Evolutionary conservation across 1,140 invertebrate genomes (phyloP), one percentile per base, ranked within the genome.

Genomic region (Linepithema humile): DNA sequence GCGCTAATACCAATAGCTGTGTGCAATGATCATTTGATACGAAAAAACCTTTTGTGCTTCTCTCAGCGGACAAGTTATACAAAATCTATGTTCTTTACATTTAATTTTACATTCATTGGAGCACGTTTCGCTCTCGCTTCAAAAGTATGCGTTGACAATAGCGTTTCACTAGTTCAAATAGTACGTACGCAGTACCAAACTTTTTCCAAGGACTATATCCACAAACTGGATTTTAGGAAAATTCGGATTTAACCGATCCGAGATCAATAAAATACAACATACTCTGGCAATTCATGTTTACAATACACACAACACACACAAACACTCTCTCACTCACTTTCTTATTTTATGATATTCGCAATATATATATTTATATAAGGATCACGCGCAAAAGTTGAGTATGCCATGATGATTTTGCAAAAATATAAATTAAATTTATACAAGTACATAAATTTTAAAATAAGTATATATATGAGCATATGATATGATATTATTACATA

Each of bases 231-330:
- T 60, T 38, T 55, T 83, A 87, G 77, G 88, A 83, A 85, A 86
- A 77, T 57, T 89, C 82, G 48, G 77, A 70, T 64, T 40, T 60
- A 69, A 84, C 59, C 84, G 60, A 88, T 84, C 75, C 80, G 84
- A 88, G 87, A 89, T 89, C 87, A 85, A 83, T 57, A 75, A 89
- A 70, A 89, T 78, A 65, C 85, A 80, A 69, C 65, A 55, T 70
- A 67, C 64, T 69, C 29, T 80, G 29, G 35, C 26, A 40, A 9
- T 20, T 29, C 75, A 69, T 64, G 43, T 48, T 64, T 35, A 53
- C 74, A 77, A 23, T 53, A 70, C 57, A n/a, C 57, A 50, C 55
- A 50, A 64, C 23, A 43, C 45, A 38, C 55, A 23, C 55, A 1
- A 7, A 17, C 55, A 15, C 1, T 29, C 55, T 29, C 55, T 15